Percentiles rank a stretch among this genome's conserved stretches.
phyloP scores from a whole-genome alignment of 2,113 vertebrate species.

The Plecturocebus donacophilus region DNA sequence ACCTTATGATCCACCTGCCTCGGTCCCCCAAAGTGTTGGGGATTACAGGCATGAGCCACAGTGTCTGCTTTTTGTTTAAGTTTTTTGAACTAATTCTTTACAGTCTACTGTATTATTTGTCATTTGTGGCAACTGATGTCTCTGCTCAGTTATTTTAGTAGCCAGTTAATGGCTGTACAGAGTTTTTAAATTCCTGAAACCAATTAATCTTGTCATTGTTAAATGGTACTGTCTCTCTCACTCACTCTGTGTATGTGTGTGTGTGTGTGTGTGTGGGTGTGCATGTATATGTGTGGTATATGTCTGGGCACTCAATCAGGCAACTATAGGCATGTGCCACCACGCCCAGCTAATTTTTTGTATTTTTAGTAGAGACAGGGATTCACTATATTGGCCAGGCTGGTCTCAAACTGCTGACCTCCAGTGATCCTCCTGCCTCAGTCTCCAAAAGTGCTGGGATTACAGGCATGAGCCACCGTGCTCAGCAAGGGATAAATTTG shows the following conservation, averaged over 20 bases:
- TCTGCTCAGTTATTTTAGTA: background rate
- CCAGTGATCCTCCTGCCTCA: no score
- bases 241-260: background rate
- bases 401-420: no score
- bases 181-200: background rate
- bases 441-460: no score
- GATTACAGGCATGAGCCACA: no score
- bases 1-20: no score
- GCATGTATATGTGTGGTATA: background rate
- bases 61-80: background rate
- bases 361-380: background rate
- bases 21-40: no score
- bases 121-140: background rate
- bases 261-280: no score
- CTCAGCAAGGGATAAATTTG: background rate
- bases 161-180: background rate
- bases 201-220: background rate
- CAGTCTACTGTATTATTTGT: background rate
- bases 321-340: background rate
- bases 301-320: background rate
- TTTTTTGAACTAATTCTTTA: background rate
- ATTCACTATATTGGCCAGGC: background rate
- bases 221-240: background rate
- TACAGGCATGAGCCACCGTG: background rate
- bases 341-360: background rate